Percentiles rank a stretch among this genome's conserved stretches.
Evolutionary conservation across 2,888 invertebrate genomes (phyloP).

Genomic region (Phyto melanocephala): DNA sequence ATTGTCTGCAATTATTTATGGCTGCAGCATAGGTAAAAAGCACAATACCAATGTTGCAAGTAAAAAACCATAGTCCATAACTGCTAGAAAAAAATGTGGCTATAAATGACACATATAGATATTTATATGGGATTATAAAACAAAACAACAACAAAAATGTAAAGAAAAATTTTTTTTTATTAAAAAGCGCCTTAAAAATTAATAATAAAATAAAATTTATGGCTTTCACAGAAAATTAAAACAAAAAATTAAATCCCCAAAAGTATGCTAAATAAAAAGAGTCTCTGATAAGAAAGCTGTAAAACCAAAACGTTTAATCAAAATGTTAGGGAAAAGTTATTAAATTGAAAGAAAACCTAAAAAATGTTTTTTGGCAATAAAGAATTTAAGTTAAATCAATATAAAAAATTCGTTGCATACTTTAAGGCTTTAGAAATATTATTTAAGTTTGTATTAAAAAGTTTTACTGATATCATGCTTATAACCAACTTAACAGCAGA

Average conservation of each 20-base stretch:
- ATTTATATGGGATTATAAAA: background rate
- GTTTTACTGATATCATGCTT: no score
- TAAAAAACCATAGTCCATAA: background rate
- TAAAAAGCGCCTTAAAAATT: background rate
- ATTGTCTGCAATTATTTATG: constrained; percentile 45
- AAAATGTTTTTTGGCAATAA: no score
- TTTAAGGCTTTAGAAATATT: background rate
- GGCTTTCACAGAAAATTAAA: background rate
- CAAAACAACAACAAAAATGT: background rate
- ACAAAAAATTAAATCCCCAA: background rate
- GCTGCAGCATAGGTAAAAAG: constrained; percentile 22
- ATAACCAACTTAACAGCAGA: no score
- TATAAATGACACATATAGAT: constrained; percentile 12
- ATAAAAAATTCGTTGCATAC: no score
- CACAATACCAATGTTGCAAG: background rate
- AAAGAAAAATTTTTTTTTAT: background rate
- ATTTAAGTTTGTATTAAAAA: no score
- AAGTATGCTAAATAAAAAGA: background rate
- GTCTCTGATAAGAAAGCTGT: no score
- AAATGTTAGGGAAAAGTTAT: no score
- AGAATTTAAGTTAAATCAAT: no score
- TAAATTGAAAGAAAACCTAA: no score
- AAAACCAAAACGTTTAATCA: background rate
- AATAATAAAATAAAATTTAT: constrained; percentile 1
- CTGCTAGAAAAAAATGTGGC: background rate